phyloP scores from a whole-genome alignment of 1,140 invertebrate genomes.

The Cydia pomonella region DNA sequence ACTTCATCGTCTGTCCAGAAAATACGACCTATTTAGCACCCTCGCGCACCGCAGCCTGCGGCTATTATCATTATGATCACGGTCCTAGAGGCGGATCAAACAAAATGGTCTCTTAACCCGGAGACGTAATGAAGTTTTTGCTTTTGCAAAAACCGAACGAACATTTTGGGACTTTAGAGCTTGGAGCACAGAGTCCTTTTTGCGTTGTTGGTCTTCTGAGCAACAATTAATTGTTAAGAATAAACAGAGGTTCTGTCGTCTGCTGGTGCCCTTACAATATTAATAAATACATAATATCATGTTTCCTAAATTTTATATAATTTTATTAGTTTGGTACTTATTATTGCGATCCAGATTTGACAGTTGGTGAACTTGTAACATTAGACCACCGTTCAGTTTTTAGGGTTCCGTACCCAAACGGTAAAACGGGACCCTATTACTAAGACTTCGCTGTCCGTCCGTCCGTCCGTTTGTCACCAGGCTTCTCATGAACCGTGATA shows the following conservation, averaged over 20 bases:
- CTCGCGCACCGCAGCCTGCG: neutral
- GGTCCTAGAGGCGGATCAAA: neutral
- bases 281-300: neutral
- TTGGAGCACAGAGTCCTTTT: neutral
- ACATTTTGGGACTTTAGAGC: neutral
- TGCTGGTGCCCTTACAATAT: neutral
- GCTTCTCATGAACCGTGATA: too few relatives aligned
- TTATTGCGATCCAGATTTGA: neutral
- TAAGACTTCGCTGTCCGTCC: too few relatives aligned
- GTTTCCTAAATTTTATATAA: too few relatives aligned
- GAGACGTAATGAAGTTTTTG: slow-evolving; percentile 11
- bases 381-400: too few relatives aligned
- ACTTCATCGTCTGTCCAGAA: neutral
- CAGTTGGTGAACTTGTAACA: too few relatives aligned
- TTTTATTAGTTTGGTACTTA: too few relatives aligned
- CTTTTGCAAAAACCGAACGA: neutral
- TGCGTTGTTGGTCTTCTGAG: neutral
- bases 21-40: neutral
- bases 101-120: slow-evolving; percentile 4
- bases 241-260: neutral
- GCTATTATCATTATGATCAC: neutral
- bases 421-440: too few relatives aligned
- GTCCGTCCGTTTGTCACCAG: too few relatives aligned
- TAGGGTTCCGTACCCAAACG: too few relatives aligned
- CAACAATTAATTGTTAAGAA: slow-evolving; percentile 6